Evolutionary conservation across 53 echinoderm and acorn worm genomes (phyloP).

Genomic region (Patiria pectinifera): DNA sequence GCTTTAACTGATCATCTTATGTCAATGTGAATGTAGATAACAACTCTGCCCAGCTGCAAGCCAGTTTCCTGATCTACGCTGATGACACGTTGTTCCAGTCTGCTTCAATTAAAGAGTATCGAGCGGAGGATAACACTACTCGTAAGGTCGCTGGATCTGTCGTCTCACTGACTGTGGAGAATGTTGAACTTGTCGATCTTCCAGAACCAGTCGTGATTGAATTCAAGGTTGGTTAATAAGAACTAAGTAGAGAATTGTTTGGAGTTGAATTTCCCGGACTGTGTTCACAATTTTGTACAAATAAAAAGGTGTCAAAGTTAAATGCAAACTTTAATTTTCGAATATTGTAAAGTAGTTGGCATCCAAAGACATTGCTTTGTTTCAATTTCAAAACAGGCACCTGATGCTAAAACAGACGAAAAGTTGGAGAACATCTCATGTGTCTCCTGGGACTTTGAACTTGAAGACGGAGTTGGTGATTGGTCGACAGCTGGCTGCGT

Average conservation of each 20-base stretch:
- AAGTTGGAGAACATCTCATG: constrained; percentile 50
- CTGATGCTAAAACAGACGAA: constrained; percentile 8
- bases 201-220: constrained; percentile 66
- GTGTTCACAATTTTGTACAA: no score
- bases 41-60: not conserved
- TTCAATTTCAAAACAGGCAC: constrained; percentile 3
- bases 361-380: no score
- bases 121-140: not conserved
- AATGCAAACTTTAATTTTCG: no score
- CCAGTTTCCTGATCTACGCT: constrained; percentile 32
- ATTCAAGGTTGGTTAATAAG: constrained; percentile 32
- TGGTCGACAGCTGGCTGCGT: constrained; percentile 81
- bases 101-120: not conserved
- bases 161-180: constrained; percentile 48
- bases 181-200: constrained; percentile 56
- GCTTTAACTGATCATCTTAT: not conserved
- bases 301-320: no score
- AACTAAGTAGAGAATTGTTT: not conserved
- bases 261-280: no score
- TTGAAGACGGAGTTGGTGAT: constrained; percentile 73
- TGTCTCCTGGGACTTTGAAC: constrained; percentile 87
- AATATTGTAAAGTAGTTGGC: not conserved
- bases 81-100: constrained; percentile 41
- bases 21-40: not conserved
- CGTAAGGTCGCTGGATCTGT: constrained; percentile 4